Conservation (phyloP, 2,113 vertebrate genomes). For the Chaetodon auriga region DNA sequence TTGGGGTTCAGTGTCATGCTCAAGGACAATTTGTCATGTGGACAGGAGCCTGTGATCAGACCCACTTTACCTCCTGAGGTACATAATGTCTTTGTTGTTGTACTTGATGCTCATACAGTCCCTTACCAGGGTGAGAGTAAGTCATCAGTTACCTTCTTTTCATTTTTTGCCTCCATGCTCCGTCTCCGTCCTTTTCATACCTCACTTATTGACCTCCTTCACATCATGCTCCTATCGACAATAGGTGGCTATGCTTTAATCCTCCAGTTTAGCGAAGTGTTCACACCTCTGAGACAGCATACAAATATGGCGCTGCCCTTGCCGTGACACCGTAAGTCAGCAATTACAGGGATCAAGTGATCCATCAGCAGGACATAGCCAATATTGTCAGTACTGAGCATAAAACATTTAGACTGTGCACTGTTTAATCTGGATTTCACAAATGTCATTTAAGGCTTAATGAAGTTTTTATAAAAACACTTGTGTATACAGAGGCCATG, state of each 20-base stretch:
- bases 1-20: too few species aligned
- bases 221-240: slow-evolving; percentile 16
- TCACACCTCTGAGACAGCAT: not conserved
- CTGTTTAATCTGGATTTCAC: slow-evolving; percentile 14
- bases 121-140: too few species aligned
- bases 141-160: too few species aligned
- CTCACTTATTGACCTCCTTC: slow-evolving; percentile 4
- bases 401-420: slow-evolving; percentile 12
- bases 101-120: too few species aligned
- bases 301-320: slow-evolving; percentile 46
- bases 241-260: slow-evolving; percentile 6
- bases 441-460: slow-evolving; percentile 2
- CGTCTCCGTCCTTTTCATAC: not conserved
- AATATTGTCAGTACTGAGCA: not conserved
- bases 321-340: slow-evolving; percentile 51
- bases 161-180: not conserved
- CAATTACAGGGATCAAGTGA: slow-evolving; percentile 43
- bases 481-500: not conserved
- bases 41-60: too few species aligned
- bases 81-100: too few species aligned
- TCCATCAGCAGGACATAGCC: slow-evolving; percentile 25
- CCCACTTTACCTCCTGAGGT: too few species aligned
- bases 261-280: slow-evolving; percentile 26
- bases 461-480: not conserved
- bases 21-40: too few species aligned